Conservation (phyloP, 2,113 vertebrate species). For the Parus major region DNA sequence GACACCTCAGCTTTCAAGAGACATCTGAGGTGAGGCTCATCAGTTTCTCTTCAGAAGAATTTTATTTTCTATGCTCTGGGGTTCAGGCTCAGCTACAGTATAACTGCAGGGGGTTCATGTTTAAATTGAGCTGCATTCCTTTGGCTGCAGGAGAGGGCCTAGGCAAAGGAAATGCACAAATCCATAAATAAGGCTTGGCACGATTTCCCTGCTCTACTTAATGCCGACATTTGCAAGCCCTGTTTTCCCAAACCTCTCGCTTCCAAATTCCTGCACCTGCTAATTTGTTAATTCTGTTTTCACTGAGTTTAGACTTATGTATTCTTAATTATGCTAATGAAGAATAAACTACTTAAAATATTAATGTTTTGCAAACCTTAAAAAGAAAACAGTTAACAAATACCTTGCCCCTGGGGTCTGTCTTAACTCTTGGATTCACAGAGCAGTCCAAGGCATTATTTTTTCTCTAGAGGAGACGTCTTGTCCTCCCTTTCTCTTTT, state of each 20-base stretch:
- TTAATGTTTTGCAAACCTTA: conserved; percentile 33
- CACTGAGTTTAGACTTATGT: conserved; percentile 53
- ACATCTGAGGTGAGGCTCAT: background rate
- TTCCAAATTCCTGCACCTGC: conserved; percentile 61
- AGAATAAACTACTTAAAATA: conserved; percentile 57
- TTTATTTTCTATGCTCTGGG: background rate
- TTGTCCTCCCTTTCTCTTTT: background rate
- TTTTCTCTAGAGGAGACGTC: background rate
- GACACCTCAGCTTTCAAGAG: background rate
- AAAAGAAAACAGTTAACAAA: background rate
- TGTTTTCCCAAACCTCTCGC: conserved; percentile 42
- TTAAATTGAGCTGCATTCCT: background rate
- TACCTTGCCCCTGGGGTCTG: background rate
- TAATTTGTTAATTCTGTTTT: conserved; percentile 73
- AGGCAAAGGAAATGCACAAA: conserved; percentile 9
- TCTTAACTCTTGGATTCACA: background rate
- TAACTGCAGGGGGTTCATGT: conserved; percentile 28
- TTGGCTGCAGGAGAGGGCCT: background rate
- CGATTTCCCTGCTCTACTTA: conserved; percentile 28
- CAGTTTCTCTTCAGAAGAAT: background rate
- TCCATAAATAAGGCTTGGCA: conserved; percentile 45
- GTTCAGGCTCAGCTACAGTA: background rate
- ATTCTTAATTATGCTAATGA: conserved; percentile 69
- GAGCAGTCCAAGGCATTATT: background rate
- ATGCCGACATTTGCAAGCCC: conserved; percentile 47